Base-by-base conservation (phyloP, 92 coral and sea anemone species). In the Porites cylindrica region DNA sequence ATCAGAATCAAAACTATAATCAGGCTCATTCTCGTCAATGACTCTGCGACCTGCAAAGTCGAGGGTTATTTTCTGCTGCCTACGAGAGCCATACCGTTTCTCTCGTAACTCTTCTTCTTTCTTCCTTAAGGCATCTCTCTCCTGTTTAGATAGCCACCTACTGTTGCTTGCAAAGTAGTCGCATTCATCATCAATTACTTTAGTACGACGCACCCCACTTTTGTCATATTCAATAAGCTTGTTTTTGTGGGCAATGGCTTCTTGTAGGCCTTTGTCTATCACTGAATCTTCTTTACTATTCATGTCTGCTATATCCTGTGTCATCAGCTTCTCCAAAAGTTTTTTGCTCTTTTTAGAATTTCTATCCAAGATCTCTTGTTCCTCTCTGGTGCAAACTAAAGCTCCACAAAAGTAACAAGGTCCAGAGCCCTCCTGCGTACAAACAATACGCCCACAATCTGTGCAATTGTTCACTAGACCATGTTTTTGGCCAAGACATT, bases 381-480 rank as follows among this genome's bases (percentile, higher is more conserved):
- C 98, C 79, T 92, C 98, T 67, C 62, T 74, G 19, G 95, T 93
- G 82, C 99, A 97, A 76, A 97, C 99, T 83, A 97, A 85, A 62
- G 93, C 91, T 80, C 95, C 97, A 85, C 99, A 97, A 84, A 97
- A 96, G 81, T 95, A 97, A 83, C 99, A 97, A 7, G 98, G 99
- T 2, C 99, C 99, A 29, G 93, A 96, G 4, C 99, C 99, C 79
- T 96, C 99, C 72, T 96, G 99, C 61, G 90, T 96, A 75, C 99
- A 96, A 16, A 96, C 96, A 54, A 96, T 96, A 14, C 98, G 86
- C 4, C 99, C 99, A 89, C 99, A 95, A 23, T 91, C 91, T n/a
- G 75, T 94, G 78, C 96, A 96, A 92, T 96, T 96, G 77, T 95
- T 96, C 3, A 96, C 89, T 6, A 96, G 88, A 14, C 18, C 78